Conservation (phyloP, 1,140 invertebrate genomes). For the Aphidius gifuensis region DNA sequence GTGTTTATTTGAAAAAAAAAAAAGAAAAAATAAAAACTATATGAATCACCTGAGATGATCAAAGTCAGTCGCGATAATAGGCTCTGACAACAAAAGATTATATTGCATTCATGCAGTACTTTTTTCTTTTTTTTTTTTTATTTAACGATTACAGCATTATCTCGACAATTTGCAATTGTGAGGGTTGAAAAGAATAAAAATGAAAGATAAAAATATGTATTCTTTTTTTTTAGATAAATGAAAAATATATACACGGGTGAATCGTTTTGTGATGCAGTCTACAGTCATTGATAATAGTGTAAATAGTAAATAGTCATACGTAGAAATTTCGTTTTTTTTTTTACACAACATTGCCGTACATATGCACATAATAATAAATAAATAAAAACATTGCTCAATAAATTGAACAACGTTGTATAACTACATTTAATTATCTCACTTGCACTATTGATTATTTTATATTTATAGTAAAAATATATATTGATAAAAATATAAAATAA, state of each 20-base stretch:
- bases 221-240: slow-evolving; percentile 6
- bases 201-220: slow-evolving; percentile 7
- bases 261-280: slow-evolving; percentile 13
- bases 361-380: slow-evolving; percentile 31
- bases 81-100: not conserved
- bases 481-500: slow-evolving; percentile 1
- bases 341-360: slow-evolving; percentile 27
- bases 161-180: slow-evolving; percentile 17
- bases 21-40: too few species aligned
- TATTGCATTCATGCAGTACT: not conserved
- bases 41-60: too few species aligned
- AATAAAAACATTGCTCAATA: slow-evolving; percentile 22
- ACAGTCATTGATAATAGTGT: slow-evolving; percentile 8
- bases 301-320: slow-evolving; percentile 15
- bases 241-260: slow-evolving; percentile 2
- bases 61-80: not conserved
- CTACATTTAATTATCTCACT: slow-evolving; percentile 28
- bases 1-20: too few species aligned
- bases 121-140: not conserved
- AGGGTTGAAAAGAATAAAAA: not conserved
- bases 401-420: slow-evolving; percentile 24
- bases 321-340: not conserved
- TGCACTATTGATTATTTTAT: slow-evolving; percentile 26
- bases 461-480: not conserved
- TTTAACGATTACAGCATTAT: not conserved